A percentile compares a stretch with the other conserved stretches of the same genome.
Evolutionary conservation across 2,797 vertebrate species (phyloP).

Genomic region (Crocidura indochinensis): DNA sequence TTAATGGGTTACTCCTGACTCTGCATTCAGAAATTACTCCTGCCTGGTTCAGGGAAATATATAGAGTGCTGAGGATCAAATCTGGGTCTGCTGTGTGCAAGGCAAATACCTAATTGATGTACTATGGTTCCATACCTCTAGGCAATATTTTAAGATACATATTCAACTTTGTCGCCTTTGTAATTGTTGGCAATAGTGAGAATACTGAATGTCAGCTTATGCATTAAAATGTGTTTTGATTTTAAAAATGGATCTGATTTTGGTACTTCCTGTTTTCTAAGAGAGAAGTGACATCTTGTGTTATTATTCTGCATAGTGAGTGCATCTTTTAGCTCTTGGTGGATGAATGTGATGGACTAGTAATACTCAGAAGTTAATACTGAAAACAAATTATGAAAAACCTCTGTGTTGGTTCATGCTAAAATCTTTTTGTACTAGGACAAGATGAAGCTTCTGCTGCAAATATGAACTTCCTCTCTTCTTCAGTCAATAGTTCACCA

Average conservation of each 20-base stretch:
- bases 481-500: constrained; percentile 78
- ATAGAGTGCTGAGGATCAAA: too few species aligned
- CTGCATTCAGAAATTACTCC: too few species aligned
- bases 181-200: too few species aligned
- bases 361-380: constrained; percentile 65
- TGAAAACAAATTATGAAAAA: constrained; percentile 69
- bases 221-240: not conserved
- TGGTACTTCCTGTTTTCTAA: constrained; percentile 7
- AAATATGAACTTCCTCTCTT: constrained; percentile 77
- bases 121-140: too few species aligned
- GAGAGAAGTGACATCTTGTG: too few species aligned
- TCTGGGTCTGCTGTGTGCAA: too few species aligned
- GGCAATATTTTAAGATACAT: not conserved
- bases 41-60: too few species aligned
- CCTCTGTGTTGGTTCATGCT: constrained; percentile 71
- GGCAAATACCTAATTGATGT: too few species aligned
- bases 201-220: not conserved
- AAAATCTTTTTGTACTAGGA: constrained; percentile 74
- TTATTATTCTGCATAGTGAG: not conserved
- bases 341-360: constrained; percentile 16
- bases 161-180: not conserved
- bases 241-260: not conserved
- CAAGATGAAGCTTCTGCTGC: constrained; percentile 76
- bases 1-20: too few species aligned
- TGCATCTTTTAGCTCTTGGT: constrained; percentile 12